phyloP scores from a whole-genome alignment of 2,113 vertebrate species.

The Carassius auratus region DNA sequence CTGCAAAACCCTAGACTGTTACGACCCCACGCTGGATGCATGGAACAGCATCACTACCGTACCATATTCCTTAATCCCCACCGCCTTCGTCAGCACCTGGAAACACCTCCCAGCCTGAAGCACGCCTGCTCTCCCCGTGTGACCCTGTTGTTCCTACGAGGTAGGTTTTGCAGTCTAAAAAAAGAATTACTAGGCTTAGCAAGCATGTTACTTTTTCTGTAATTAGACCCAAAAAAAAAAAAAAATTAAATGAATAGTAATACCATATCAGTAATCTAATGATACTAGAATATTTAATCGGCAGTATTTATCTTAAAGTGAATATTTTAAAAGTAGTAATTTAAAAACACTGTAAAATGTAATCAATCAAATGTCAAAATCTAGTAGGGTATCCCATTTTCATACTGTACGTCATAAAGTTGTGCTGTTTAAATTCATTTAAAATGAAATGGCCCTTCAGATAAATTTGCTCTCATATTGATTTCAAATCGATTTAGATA shows the following conservation, averaged over 20 bases:
- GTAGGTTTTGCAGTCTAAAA: slow-evolving; percentile 57
- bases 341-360: neutral
- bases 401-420: neutral
- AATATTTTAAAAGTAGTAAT: neutral
- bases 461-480: neutral
- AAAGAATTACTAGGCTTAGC: neutral
- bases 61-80: slow-evolving; percentile 85
- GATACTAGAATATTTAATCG: neutral
- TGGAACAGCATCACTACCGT: slow-evolving; percentile 87
- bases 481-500: neutral
- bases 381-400: neutral
- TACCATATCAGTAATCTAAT: neutral
- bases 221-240: no score
- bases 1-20: slow-evolving; percentile 85
- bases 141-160: slow-evolving; percentile 56
- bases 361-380: neutral
- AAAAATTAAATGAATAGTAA: neutral
- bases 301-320: neutral
- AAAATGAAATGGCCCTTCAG: neutral
- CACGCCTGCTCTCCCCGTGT: slow-evolving; percentile 36
- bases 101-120: slow-evolving; percentile 80
- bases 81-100: slow-evolving; percentile 87
- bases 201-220: neutral
- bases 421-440: neutral
- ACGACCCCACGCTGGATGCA: slow-evolving; percentile 80